Conservation (phyloP, 2,113 vertebrate genomes). For the Scatophagus argus region DNA sequence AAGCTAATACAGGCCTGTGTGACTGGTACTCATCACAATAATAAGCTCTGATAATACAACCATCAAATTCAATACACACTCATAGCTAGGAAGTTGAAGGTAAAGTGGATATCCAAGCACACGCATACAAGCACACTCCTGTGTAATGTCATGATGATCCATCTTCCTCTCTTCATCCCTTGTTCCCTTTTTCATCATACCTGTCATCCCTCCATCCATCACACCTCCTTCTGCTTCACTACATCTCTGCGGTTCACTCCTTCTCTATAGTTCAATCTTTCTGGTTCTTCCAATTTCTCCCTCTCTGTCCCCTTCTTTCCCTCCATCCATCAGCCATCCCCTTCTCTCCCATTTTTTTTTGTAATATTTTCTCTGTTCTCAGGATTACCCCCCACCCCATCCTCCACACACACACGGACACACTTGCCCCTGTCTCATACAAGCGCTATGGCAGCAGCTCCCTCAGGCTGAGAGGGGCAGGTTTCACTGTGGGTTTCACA, state of each 20-base stretch:
- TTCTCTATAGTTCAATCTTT: conserved; percentile 23
- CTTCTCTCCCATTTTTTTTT: conserved; percentile 30
- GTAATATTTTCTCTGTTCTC: conserved; percentile 11
- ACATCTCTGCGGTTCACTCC: conserved; percentile 32
- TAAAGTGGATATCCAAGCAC: background rate
- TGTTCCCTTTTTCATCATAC: conserved; percentile 68
- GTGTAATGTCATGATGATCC: conserved; percentile 61
- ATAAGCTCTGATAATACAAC: conserved; percentile 29
- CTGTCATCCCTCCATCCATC: conserved; percentile 66
- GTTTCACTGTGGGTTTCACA: conserved; percentile 27
- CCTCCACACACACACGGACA: too few relatives aligned
- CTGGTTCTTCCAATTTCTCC: conserved; percentile 25
- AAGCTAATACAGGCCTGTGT: conserved; percentile 26
- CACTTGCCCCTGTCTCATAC: conserved; percentile 9
- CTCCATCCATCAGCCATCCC: conserved; percentile 49
- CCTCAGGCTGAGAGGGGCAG: conserved; percentile 7
- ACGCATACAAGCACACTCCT: conserved; percentile 19
- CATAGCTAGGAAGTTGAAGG: background rate
- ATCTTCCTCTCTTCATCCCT: conserved; percentile 64
- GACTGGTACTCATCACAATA: background rate
- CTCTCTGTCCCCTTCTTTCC: conserved; percentile 22
- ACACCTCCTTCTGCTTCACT: conserved; percentile 59
- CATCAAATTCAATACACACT: conserved; percentile 23
- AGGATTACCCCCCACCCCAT: background rate
- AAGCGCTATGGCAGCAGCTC: conserved; percentile 22